Conservation (phyloP, 2,888 invertebrate species). For the Idaea biselata region DNA sequence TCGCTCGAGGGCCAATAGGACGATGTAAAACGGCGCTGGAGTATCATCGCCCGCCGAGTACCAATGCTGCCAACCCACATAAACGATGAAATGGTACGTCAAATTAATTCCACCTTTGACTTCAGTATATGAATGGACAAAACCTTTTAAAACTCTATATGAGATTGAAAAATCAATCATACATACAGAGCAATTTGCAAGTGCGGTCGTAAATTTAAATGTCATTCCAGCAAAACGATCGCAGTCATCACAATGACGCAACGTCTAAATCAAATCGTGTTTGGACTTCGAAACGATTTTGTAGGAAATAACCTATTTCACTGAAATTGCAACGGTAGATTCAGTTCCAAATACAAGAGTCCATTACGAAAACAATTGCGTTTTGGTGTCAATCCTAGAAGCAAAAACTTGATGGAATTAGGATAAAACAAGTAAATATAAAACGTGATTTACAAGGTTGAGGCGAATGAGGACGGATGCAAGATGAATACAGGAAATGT, state of each 20-base stretch:
- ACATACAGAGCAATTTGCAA: constrained; percentile 2
- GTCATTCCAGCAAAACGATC: constrained; percentile 17
- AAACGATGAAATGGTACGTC: constrained; percentile 2
- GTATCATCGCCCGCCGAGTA: constrained; percentile 68
- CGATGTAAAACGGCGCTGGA: constrained; percentile 72
- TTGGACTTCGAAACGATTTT: constrained; percentile 28
- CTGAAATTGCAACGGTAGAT: constrained; percentile 23
- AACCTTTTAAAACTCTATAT: background rate
- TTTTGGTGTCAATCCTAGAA: background rate
- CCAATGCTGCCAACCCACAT: constrained; percentile 51
- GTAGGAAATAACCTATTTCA: constrained; percentile 29
- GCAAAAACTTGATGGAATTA: background rate
- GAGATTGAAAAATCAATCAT: constrained; percentile 1
- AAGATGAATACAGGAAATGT: too few species aligned
- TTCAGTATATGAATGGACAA: background rate
- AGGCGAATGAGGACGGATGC: too few species aligned
- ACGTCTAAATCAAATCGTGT: constrained; percentile 27
- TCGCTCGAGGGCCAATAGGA: constrained; percentile 69
- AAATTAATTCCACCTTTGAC: background rate
- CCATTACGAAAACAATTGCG: constrained; percentile 54
- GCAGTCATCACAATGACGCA: constrained; percentile 26
- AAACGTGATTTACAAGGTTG: too few species aligned
- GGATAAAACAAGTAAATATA: background rate
- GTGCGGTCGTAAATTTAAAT: constrained; percentile 6
- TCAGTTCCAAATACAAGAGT: constrained; percentile 38